Evolutionary conservation across 2,113 vertebrate species (phyloP).

Genomic region (Ophthalmolycus amberensis): DNA sequence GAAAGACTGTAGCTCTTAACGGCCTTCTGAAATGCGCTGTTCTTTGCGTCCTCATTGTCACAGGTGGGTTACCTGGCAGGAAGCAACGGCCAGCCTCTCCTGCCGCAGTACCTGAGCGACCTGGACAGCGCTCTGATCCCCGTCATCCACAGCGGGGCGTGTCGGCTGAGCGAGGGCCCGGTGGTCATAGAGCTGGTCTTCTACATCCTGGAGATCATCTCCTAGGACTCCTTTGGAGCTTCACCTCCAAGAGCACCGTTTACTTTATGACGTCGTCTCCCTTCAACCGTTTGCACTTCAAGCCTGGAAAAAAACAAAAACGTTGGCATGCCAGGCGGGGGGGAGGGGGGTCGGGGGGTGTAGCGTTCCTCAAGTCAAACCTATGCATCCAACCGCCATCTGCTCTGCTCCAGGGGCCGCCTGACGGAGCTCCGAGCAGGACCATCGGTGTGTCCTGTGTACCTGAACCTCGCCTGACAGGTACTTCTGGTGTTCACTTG

Average conservation of each 20-base stretch:
- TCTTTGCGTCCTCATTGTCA: constrained; percentile 7
- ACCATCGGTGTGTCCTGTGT: not conserved
- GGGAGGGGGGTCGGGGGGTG: not conserved
- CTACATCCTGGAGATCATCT: constrained; percentile 99
- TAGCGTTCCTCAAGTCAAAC: constrained; percentile 86
- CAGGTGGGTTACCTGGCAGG: constrained; percentile 98
- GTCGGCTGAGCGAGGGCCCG: constrained; percentile 95
- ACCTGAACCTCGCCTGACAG: constrained; percentile 2
- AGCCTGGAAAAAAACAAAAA: constrained; percentile 73
- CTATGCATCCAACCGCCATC: constrained; percentile 90
- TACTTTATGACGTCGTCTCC: constrained; percentile 24
- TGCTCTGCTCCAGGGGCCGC: constrained; percentile 58
- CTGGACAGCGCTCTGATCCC: constrained; percentile 98
- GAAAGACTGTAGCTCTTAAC: not conserved
- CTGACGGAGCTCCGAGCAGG: constrained; percentile 47
- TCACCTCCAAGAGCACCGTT: constrained; percentile 2
- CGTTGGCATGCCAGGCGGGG: constrained; percentile 74
- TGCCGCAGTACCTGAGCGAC: constrained; percentile 95
- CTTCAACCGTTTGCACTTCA: constrained; percentile 90
- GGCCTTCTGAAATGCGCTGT: not conserved
- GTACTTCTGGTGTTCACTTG: not conserved
- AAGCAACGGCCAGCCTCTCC: constrained; percentile 95
- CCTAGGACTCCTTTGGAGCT: constrained; percentile 73
- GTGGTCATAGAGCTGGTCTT: constrained; percentile 98
- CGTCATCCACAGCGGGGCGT: constrained; percentile 95